These are phyloP conservation scores for Cariama cristata DNA, from an alignment of 2,113 vertebrate genomes.

Conservation along the genomic window DNA sequence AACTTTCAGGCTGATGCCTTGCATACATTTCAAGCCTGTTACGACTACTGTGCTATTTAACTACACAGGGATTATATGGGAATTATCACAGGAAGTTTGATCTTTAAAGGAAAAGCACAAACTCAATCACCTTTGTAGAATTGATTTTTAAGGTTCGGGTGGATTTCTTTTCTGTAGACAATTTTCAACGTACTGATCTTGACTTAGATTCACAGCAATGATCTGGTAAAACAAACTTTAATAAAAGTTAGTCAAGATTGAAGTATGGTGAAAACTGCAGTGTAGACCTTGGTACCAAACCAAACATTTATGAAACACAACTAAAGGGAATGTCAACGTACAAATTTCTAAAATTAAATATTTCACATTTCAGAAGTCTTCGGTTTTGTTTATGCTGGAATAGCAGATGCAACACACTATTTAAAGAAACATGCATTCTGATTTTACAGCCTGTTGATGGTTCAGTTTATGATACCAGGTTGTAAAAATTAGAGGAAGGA, in stretches of 20 bases:
- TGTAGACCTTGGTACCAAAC: neutral
- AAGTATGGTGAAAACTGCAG: neutral
- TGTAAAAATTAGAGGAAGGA: neutral
- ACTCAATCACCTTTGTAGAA: conserved; percentile 5
- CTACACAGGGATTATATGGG: conserved; percentile 42
- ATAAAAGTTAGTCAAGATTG: neutral
- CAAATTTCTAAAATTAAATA: neutral
- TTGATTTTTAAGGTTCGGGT: neutral
- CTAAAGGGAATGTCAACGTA: neutral
- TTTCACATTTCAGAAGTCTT: neutral
- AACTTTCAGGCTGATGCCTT: neutral
- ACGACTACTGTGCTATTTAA: conserved; percentile 7
- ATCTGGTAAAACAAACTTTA: neutral
- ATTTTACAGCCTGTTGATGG: neutral
- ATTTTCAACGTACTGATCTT: neutral
- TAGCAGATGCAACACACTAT: neutral
- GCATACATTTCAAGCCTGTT: conserved; percentile 45
- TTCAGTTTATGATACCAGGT: neutral
- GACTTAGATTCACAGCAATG: neutral
- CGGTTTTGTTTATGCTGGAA: neutral
- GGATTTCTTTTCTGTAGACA: neutral
- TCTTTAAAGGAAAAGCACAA: conserved; percentile 44
- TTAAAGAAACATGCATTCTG: neutral
- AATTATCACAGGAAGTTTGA: conserved; percentile 63
- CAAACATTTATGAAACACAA: neutral